Percentiles rank a stretch among this genome's conserved stretches.
Conservation (phyloP, 2,797 vertebrate species). For the Sphenodon punctatus region DNA sequence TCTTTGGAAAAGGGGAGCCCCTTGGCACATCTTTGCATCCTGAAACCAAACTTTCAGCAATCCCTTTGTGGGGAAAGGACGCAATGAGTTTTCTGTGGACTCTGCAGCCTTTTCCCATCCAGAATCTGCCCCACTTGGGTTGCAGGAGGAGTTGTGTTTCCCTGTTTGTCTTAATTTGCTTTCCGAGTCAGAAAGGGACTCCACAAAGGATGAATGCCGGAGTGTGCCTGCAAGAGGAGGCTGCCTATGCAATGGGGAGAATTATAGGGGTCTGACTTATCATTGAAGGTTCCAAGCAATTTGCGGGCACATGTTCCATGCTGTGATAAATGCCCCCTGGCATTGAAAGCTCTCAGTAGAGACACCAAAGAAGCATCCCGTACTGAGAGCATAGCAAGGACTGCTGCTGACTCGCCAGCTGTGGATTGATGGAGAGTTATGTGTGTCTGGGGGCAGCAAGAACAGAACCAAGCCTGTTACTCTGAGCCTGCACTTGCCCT, state of each 20-base stretch:
- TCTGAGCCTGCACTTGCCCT: accelerated
- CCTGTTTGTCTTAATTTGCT: accelerated
- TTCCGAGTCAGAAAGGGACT: neutral
- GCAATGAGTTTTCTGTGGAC: neutral
- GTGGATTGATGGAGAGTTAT: accelerated
- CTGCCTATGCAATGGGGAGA: neutral
- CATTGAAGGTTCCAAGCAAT: neutral
- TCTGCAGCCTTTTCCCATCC: accelerated
- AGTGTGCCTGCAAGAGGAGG: accelerated
- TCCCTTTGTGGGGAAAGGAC: accelerated
- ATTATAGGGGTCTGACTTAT: accelerated
- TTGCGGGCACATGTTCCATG: accelerated
- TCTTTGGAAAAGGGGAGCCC: neutral
- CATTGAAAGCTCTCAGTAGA: accelerated
- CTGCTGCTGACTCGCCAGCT: neutral
- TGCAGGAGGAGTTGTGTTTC: accelerated
- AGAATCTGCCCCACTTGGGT: accelerated
- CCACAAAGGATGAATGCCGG: no score
- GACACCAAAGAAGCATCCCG: accelerated
- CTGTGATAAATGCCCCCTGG: accelerated
- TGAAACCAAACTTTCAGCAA: neutral
- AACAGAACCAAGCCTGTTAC: accelerated
- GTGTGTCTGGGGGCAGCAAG: accelerated
- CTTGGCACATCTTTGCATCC: accelerated
- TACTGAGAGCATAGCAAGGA: neutral